Conservation (phyloP, 2,888 invertebrate species). For the Drosophila formosana region DNA sequence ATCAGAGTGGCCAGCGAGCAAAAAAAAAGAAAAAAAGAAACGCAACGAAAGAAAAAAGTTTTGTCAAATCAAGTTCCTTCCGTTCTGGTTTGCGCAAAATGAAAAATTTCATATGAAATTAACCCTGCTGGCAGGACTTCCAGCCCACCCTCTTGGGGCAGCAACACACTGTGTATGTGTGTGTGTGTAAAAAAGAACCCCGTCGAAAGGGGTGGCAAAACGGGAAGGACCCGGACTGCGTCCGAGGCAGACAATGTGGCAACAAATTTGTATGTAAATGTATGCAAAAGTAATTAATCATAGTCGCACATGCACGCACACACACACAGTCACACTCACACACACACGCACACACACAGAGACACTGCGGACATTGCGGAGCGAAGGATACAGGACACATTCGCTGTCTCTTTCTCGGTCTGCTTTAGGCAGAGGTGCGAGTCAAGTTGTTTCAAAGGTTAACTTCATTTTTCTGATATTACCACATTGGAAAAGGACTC, state of each 20-base stretch:
- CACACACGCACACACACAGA: slow-evolving; percentile 23
- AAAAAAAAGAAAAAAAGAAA: not conserved
- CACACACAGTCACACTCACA: slow-evolving; percentile 40
- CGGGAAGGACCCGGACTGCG: slow-evolving; percentile 28
- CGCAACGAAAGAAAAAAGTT: slow-evolving; percentile 52
- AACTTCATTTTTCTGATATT: slow-evolving; percentile 71
- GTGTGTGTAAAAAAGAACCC: slow-evolving; percentile 61
- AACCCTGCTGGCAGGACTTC: slow-evolving; percentile 68
- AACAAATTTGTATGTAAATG: slow-evolving; percentile 82
- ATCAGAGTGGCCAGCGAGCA: slow-evolving; percentile 36
- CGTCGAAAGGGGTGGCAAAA: slow-evolving; percentile 24
- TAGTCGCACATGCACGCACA: slow-evolving; percentile 77
- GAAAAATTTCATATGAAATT: slow-evolving; percentile 80
- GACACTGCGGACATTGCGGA: slow-evolving; percentile 64
- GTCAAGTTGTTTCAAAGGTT: slow-evolving; percentile 73
- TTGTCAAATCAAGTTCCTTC: slow-evolving; percentile 79
- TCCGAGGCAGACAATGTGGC: slow-evolving; percentile 78
- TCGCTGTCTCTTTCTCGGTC: slow-evolving; percentile 13
- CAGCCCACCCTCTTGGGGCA: slow-evolving; percentile 37
- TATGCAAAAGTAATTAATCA: slow-evolving; percentile 81
- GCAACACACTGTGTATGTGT: slow-evolving; percentile 5
- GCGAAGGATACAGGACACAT: slow-evolving; percentile 41
- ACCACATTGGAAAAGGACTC: slow-evolving; percentile 21
- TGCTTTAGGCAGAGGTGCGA: slow-evolving; percentile 48
- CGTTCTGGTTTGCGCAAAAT: slow-evolving; percentile 70